Evolutionary conservation across 1,140 invertebrate species (phyloP).

Genomic region (Procambarus virginalis): DNA sequence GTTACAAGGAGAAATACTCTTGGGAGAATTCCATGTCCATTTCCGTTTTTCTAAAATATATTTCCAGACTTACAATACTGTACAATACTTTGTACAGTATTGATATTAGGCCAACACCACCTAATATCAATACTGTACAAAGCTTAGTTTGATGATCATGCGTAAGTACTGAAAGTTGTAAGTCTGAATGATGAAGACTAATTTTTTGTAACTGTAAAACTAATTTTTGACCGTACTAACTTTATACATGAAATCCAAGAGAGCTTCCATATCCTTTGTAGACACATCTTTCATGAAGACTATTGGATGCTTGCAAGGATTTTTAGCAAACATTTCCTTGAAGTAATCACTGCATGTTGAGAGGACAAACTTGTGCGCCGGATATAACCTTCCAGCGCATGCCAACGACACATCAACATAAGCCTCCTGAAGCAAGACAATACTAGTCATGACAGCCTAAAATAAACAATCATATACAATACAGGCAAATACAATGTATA

Average conservation of each 20-base stretch:
- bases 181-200: background rate
- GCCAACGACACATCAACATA: constrained; percentile 70
- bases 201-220: background rate
- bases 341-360: constrained; percentile 70
- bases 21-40: too few species aligned
- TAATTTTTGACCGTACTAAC: constrained; percentile 7
- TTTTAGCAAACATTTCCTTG: constrained; percentile 70
- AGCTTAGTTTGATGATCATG: too few species aligned
- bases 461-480: background rate
- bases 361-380: constrained; percentile 70
- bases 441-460: background rate
- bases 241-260: constrained; percentile 70
- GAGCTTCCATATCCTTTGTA: constrained; percentile 67
- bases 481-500: too few species aligned
- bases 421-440: constrained; percentile 37
- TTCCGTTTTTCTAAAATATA: too few species aligned
- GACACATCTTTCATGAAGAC: constrained; percentile 69
- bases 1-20: too few species aligned
- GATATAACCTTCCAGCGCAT: constrained; percentile 67
- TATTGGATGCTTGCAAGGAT: constrained; percentile 70
- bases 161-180: too few species aligned
- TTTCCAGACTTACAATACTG: too few species aligned
- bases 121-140: too few species aligned
- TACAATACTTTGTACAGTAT: too few species aligned
- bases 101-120: too few species aligned